Conservation (phyloP, 2,113 vertebrate species). For the Oryzias celebensis region DNA sequence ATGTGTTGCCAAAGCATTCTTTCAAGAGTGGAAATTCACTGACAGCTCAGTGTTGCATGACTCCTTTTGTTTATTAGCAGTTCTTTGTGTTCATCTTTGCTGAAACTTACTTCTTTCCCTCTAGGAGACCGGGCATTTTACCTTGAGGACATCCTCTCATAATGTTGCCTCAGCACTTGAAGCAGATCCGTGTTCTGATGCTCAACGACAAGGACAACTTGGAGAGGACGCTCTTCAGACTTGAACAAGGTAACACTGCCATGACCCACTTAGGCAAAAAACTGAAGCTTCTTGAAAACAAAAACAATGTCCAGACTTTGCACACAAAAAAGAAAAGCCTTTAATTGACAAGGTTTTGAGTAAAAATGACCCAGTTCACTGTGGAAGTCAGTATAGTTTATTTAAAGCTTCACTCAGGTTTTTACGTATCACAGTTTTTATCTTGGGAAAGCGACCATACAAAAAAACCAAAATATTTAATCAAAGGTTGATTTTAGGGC, state of each 20-base stretch:
- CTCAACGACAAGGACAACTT: constrained; percentile 61
- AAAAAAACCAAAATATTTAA: too few relatives aligned
- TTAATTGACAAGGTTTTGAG: too few relatives aligned
- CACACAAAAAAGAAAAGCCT: too few relatives aligned
- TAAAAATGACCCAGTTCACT: too few relatives aligned
- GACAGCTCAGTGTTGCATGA: not conserved
- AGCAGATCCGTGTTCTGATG: constrained; percentile 69
- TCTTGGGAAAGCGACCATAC: too few relatives aligned
- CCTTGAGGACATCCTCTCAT: constrained; percentile 11
- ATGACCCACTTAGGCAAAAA: not conserved
- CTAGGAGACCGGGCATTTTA: constrained; percentile 33
- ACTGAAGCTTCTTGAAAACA: not conserved
- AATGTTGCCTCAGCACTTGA: constrained; percentile 70
- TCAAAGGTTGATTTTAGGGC: too few relatives aligned
- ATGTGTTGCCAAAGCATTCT: not conserved
- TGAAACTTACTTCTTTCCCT: constrained; percentile 1
- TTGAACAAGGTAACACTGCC: constrained; percentile 62
- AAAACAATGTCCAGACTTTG: too few relatives aligned
- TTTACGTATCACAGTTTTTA: too few relatives aligned
- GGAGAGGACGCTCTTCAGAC: constrained; percentile 64
- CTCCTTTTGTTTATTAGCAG: not conserved
- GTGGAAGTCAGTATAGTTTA: too few relatives aligned
- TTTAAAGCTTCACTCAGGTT: too few relatives aligned
- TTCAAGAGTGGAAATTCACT: not conserved
- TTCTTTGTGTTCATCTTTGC: not conserved